Conservation (phyloP, 2,797 vertebrate genomes). For the Malurus leucopterus region DNA sequence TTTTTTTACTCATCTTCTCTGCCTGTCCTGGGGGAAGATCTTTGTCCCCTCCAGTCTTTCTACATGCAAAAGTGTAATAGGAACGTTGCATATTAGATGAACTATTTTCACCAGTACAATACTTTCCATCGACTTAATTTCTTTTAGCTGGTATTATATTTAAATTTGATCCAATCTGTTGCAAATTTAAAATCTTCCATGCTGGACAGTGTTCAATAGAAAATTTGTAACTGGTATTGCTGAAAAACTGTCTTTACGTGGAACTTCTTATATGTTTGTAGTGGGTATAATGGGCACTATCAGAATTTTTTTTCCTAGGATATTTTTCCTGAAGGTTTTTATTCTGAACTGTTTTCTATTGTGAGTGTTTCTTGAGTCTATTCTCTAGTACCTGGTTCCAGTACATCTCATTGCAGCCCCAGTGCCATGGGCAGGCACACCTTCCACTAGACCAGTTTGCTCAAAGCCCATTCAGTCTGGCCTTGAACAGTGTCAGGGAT, state of each 20-base stretch:
- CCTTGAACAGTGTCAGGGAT: neutral
- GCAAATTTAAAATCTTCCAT: neutral
- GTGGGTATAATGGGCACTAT: neutral
- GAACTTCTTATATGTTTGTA: neutral
- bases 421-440: neutral
- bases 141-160: neutral
- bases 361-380: neutral
- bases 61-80: neutral
- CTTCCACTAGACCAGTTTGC: neutral
- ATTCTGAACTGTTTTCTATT: neutral
- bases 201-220: neutral
- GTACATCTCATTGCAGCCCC: neutral
- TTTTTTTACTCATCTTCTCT: neutral
- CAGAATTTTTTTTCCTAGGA: neutral
- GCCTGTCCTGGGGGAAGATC: neutral
- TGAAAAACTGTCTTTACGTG: neutral
- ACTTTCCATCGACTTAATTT: neutral
- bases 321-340: neutral
- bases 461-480: fast-evolving
- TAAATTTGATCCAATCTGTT: neutral
- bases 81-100: neutral
- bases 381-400: neutral
- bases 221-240: neutral
- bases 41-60: neutral
- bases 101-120: neutral